Conservation (phyloP, 2,797 vertebrate genomes). For the Rhynchotus rufescens region DNA sequence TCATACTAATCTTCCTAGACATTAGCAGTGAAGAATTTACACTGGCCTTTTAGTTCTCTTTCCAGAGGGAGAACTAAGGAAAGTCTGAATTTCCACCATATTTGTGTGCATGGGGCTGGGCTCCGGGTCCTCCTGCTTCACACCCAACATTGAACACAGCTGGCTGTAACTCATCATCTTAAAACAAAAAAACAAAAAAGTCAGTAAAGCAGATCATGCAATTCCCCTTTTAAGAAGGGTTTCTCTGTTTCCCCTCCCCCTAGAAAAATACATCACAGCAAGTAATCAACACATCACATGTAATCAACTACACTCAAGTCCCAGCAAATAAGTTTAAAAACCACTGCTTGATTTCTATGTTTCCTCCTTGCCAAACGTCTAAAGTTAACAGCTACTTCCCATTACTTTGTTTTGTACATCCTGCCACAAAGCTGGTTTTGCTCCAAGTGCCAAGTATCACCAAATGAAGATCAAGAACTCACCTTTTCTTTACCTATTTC, state of each 20-base stretch:
- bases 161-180: constrained; percentile 92
- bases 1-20: neutral
- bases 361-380: neutral
- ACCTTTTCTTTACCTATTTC: constrained; percentile 93
- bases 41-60: constrained; percentile 86
- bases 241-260: neutral
- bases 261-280: neutral
- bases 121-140: constrained; percentile 84
- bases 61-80: constrained; percentile 92
- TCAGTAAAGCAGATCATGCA: neutral
- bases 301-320: neutral
- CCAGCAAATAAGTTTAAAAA: neutral
- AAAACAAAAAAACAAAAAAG: neutral
- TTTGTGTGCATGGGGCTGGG: constrained; percentile 79
- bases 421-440: neutral
- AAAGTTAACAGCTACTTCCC: neutral
- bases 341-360: neutral
- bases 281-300: too few relatives aligned
- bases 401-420: neutral
- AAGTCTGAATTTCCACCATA: constrained; percentile 85
- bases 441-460: neutral
- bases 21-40: neutral
- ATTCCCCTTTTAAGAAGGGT: neutral
- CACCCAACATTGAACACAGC: constrained; percentile 88
- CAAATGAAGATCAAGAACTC: neutral